A percentile compares a stretch with the other conserved stretches of the same genome.
Conservation (phyloP, 2,888 invertebrate genomes). For the Conomelus anceps region DNA sequence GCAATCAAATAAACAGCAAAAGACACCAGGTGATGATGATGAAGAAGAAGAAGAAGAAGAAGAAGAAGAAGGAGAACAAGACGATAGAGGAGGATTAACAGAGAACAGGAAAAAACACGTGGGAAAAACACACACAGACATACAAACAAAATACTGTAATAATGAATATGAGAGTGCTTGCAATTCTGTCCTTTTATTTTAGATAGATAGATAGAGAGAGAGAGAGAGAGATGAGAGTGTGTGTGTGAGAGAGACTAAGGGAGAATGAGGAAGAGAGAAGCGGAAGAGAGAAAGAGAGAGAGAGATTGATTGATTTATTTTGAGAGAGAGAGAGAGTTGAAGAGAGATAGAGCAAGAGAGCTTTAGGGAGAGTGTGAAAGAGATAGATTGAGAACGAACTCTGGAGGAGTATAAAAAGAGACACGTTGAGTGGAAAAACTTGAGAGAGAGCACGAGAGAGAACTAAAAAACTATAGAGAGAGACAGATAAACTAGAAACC, state of each 20-base stretch:
- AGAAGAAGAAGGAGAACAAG: background rate
- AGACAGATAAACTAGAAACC: no score
- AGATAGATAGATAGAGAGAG: no score
- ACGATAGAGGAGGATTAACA: no score
- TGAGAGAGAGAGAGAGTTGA: constrained; percentile 12
- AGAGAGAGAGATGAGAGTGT: background rate
- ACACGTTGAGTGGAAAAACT: background rate
- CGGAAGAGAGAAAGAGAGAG: no score
- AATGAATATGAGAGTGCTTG: background rate
- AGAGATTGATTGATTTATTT: background rate
- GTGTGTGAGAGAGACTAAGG: background rate
- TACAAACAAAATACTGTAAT: background rate
- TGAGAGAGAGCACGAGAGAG: no score
- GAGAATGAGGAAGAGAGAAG: no score
- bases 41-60: background rate
- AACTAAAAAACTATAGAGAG: no score
- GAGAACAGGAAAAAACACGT: background rate
- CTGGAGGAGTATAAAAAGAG: no score
- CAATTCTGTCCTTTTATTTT: no score
- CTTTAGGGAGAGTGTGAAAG: no score
- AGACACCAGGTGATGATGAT: background rate
- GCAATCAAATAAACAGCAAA: background rate
- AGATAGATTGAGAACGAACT: no score
- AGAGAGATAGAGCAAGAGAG: constrained; percentile 11
- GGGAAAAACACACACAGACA: background rate